Base-by-base conservation (phyloP, 2,888 invertebrate genomes). In the Hirtodrosophila confusa region DNA sequence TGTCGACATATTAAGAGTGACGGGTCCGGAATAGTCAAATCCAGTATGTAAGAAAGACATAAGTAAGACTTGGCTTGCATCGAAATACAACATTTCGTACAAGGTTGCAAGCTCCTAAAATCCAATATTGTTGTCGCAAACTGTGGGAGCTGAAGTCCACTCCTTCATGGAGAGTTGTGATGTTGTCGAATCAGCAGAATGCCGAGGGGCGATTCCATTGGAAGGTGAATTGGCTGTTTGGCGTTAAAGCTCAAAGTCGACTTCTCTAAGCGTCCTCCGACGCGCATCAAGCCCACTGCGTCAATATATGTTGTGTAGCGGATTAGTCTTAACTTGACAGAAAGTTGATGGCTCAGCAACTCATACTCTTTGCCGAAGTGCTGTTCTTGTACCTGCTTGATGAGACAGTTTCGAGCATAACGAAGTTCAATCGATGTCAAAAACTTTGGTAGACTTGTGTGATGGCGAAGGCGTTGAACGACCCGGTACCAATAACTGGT, bases 71-170 rank as follows among this genome's bases (percentile, higher is more conserved):
- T 27, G 27, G 3, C 27, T 27, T 27, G 27, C 27, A 27, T 27
- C 3, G 3, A 27, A 27, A 27, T 27, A 27, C 27, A 27, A 27
- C 5, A 3, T 27, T 27, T 27, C 27, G 27, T 4, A 27, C 5
- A 27, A 4, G 5, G 3, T 27, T 27, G 3, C 27, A 5, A 5
- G 27, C 27, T 27, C 5, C 3, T 27, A 27, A 27, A 31, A 43
- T 43, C 24, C 27, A 43, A 4, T 27, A 43, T 43, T 43, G 43
- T 24, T 27, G 44, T 6, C 31, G 29, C 10, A 53, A 33, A 53
- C 31, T 53, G 6, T 8, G 37, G 35, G 41, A 53, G 3, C 35
- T 33, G 10, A 36, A 44, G 7, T 44, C 23, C 4, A 37, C 44
- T 31, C 47, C 8, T 40, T 31, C 33, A 10, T 48, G 9, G 0